A percentile compares a stretch with the other conserved stretches of the same genome.
Evolutionary conservation across 2,113 vertebrate species (phyloP).

Genomic region (Urocynchramus pylzowi): DNA sequence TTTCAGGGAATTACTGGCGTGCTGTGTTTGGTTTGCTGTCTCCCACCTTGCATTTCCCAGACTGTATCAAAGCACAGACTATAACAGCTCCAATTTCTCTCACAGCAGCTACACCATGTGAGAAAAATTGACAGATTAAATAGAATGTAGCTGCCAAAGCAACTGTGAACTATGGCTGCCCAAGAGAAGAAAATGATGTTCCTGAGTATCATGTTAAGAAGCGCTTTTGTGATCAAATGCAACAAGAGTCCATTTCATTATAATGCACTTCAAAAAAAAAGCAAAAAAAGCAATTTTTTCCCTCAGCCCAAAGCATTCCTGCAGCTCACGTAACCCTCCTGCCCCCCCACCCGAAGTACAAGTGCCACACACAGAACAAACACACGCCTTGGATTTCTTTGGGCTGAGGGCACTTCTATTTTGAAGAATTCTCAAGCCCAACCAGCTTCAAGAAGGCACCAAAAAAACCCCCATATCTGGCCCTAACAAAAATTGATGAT

Average conservation of each 20-base stretch:
- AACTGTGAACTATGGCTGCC: conserved; percentile 47
- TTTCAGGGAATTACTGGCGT: conserved; percentile 67
- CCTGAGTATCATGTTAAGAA: not conserved
- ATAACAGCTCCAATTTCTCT: conserved; percentile 71
- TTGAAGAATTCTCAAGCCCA: not conserved
- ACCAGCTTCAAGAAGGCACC: not conserved
- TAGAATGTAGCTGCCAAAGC: conserved; percentile 55
- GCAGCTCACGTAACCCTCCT: not conserved
- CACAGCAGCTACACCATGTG: conserved; percentile 58
- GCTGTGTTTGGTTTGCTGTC: conserved; percentile 65
- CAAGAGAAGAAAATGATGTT: conserved; percentile 19
- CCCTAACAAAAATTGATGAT: not conserved
- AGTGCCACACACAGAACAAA: not conserved
- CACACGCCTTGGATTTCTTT: not conserved
- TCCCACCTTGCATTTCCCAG: conserved; percentile 69
- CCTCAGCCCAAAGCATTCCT: not conserved
- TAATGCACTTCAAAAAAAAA: not conserved
- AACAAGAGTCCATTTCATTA: not conserved
- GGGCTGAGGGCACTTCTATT: not conserved
- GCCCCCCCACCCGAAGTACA: not conserved
- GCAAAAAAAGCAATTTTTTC: not conserved
- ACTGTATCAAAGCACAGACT: conserved; percentile 64
- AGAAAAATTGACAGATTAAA: conserved; percentile 74
- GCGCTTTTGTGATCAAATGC: not conserved
- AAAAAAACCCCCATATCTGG: not conserved